Evolutionary conservation across 2,888 invertebrate genomes (phyloP).

Genomic region (Drosophila phalerata): DNA sequence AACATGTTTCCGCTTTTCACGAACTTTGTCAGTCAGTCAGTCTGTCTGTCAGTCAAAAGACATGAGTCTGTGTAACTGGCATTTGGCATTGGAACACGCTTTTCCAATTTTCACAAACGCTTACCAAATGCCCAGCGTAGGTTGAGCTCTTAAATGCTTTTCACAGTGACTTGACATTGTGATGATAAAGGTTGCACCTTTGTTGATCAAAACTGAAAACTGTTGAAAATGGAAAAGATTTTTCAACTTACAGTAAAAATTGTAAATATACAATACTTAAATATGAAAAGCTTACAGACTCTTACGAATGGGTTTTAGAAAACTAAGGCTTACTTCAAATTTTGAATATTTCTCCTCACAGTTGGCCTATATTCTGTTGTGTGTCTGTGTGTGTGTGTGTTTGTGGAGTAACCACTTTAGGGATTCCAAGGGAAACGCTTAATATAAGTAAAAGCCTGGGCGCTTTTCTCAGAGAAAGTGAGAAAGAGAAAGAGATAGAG

Average conservation of each 20-base stretch:
- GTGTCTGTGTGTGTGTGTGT: too few species aligned
- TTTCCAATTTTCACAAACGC: slow-evolving; percentile 70
- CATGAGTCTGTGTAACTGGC: slow-evolving; percentile 40
- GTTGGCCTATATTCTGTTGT: slow-evolving; percentile 1
- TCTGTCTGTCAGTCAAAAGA: slow-evolving; percentile 24
- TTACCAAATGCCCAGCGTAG: slow-evolving; percentile 23
- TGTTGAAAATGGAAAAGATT: neutral
- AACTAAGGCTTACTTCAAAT: slow-evolving; percentile 7
- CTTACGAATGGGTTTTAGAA: neutral
- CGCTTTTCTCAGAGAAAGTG: slow-evolving; percentile 23
- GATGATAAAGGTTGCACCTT: slow-evolving; percentile 18
- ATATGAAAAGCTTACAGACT: slow-evolving; percentile 18
- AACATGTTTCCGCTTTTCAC: slow-evolving; percentile 75
- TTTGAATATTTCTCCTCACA: slow-evolving; percentile 21
- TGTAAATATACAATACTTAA: slow-evolving; percentile 13
- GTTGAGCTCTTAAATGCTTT: slow-evolving; percentile 45
- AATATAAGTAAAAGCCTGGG: slow-evolving; percentile 55
- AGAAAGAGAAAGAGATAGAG: slow-evolving; percentile 4
- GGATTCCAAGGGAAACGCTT: slow-evolving; percentile 24
- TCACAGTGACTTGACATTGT: slow-evolving; percentile 27
- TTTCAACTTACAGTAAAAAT: slow-evolving; percentile 1
- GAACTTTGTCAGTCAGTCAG: slow-evolving; percentile 34
- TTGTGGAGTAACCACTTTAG: slow-evolving; percentile 14
- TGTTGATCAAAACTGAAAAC: slow-evolving; percentile 12
- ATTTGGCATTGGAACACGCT: slow-evolving; percentile 60